Conservation (phyloP, 2,888 invertebrate genomes). For the Meliscaeva auricollis region DNA sequence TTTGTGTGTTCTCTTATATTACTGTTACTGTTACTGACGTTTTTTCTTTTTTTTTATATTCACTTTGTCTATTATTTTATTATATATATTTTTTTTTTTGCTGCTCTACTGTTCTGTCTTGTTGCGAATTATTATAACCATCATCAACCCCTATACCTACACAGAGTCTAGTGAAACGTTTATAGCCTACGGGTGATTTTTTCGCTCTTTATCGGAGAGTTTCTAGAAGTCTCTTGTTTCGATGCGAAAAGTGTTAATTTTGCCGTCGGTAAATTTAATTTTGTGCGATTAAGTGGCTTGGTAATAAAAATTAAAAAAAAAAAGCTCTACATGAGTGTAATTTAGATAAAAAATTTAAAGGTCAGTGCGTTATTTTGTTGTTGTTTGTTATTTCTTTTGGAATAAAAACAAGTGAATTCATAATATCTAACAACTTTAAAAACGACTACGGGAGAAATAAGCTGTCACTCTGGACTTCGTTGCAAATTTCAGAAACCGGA, state of each 20-base stretch:
- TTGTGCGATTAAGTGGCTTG: constrained; percentile 24
- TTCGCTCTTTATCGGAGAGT: constrained; percentile 32
- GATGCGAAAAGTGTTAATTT: constrained; percentile 41
- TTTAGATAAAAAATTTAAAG: background rate
- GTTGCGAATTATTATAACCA: constrained; percentile 31
- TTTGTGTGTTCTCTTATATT: background rate
- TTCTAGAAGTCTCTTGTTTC: constrained; percentile 9
- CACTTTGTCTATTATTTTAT: constrained; percentile 17
- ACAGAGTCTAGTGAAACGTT: constrained; percentile 54
- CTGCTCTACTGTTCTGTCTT: background rate
- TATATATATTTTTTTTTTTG: background rate
- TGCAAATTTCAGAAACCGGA: constrained; percentile 81
- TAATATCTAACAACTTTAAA: constrained; percentile 4
- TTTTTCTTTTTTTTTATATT: background rate
- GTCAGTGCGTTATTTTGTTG: background rate
- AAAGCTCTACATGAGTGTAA: background rate
- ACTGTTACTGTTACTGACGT: background rate
- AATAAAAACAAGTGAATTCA: background rate
- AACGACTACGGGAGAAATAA: constrained; percentile 53
- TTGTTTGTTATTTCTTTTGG: background rate
- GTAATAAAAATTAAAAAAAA: background rate
- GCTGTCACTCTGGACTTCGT: constrained; percentile 83
- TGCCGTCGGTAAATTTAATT: constrained; percentile 56
- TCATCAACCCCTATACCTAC: constrained; percentile 41
- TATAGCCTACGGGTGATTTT: constrained; percentile 78